These are phyloP conservation scores for Gastrophysa polygoni DNA, from an alignment of 2,888 invertebrate genomes.

Conservation along the genomic window DNA sequence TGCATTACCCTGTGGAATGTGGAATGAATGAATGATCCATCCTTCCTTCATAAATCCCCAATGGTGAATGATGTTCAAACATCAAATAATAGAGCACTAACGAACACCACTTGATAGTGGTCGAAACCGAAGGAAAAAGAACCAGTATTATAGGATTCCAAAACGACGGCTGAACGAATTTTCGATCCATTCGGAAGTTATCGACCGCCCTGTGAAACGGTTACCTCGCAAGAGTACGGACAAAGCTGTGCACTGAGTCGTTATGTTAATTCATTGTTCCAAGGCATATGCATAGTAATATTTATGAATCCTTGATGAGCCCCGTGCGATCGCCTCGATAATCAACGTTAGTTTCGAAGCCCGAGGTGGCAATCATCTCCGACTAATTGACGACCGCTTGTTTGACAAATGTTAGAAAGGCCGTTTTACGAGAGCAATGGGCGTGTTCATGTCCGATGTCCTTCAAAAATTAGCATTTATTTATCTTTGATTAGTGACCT, in stretches of 20 bases:
- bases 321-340: constrained; percentile 33
- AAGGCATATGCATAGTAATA: constrained; percentile 46
- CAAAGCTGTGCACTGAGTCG: constrained; percentile 31
- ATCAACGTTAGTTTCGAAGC: background rate
- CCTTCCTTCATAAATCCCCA: no score
- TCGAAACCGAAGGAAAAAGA: no score
- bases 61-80: no score
- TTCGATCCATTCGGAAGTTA: no score
- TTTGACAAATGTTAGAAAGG: constrained; percentile 2
- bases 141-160: background rate
- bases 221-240: background rate
- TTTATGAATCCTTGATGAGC: constrained; percentile 35
- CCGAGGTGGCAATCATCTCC: constrained; percentile 34
- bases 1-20: no score
- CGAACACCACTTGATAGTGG: no score
- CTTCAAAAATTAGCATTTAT: no score
- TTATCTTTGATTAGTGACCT: no score
- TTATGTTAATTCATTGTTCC: constrained; percentile 43
- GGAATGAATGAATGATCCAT: no score
- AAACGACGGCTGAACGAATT: background rate
- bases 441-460: no score
- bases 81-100: no score
- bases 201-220: background rate
- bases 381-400: constrained; percentile 35
- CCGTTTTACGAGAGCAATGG: no score